Base-by-base conservation (phyloP, 64 coral and sea anemone species). In the Exaiptasia diaphana region DNA sequence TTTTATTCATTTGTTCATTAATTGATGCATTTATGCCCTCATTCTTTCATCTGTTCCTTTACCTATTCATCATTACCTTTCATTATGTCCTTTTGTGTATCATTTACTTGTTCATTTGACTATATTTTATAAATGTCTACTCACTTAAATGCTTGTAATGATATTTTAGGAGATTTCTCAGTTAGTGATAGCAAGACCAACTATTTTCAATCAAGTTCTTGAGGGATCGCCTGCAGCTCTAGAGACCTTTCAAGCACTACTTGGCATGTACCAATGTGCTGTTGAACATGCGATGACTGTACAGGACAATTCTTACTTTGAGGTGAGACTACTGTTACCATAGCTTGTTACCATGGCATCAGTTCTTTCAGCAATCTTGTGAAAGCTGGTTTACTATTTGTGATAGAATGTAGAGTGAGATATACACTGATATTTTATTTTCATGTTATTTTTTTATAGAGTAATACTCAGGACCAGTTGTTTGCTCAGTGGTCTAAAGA, bases 401-500 rank as follows among this genome's bases (percentile, higher is more conserved):
- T n/a, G 36, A 9, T 67, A 24, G 58, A 0, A 6, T 53, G 18
- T 60, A 2, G 20, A 78, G n/a, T 21, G 2, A 14, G 12, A 36
- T 59, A 38, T n/a, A n/a, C n/a, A n/a, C n/a, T n/a, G n/a, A n/a
- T n/a, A n/a, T n/a, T n/a, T n/a, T n/a, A n/a, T n/a, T n/a, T n/a
- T n/a, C n/a, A n/a, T n/a, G n/a, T n/a, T n/a, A n/a, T n/a, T 3
- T 37, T 12, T 55, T 73, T 49, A 2, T 25, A 99, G 95, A 69
- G 73, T 39, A 69, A 88, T 34, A 84, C 76, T 56, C 89, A 92
- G n/a, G 94, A 99, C 11, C 85, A 92, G 68, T 67, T 99, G 50
- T 99, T 88, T 76, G 89, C 93, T 12, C 95, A 91, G 61, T 99
- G 95, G 95, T 99, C 90, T 8, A 87, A 92, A 28, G 84, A 88